phyloP scores from a whole-genome alignment of 2,797 vertebrate species.

The Phaenicophaeus curvirostris region DNA sequence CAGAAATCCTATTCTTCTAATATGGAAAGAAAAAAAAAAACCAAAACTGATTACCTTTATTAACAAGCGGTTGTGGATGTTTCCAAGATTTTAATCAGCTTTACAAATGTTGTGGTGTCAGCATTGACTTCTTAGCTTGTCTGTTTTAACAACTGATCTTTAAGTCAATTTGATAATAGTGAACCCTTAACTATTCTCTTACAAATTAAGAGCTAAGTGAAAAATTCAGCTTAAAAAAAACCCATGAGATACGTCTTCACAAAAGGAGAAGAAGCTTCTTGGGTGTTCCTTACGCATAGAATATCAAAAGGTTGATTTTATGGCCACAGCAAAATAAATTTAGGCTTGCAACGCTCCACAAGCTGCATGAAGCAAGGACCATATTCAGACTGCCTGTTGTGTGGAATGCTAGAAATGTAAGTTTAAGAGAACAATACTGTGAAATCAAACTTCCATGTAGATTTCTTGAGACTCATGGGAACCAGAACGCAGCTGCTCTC shows the following conservation, averaged over 20 bases:
- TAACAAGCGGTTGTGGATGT: not conserved
- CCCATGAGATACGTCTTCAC: not conserved
- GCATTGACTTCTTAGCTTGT: not conserved
- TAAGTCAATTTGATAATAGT: not conserved
- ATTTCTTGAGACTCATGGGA: not conserved
- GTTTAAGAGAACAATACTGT: not conserved
- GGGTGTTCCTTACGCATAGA: not conserved
- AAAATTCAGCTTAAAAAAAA: not conserved
- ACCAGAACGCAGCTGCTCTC: not conserved
- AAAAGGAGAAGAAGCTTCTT: not conserved
- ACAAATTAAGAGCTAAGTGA: not conserved
- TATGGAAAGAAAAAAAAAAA: not conserved
- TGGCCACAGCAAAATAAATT: not conserved
- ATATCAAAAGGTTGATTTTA: not conserved
- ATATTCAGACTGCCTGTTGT: not conserved
- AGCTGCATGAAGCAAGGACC: not conserved
- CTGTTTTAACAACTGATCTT: not conserved
- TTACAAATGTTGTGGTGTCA: conserved; percentile 25
- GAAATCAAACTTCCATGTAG: not conserved
- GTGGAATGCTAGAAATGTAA: not conserved
- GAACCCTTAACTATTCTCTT: not conserved
- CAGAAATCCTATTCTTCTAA: conserved; percentile 18
- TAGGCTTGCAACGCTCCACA: not conserved
- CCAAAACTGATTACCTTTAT: not conserved
- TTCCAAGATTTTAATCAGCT: conserved; percentile 30